These are phyloP conservation scores for Coleophora deauratella DNA, from an alignment of 2,888 invertebrate genomes.

Conservation along the genomic window DNA sequence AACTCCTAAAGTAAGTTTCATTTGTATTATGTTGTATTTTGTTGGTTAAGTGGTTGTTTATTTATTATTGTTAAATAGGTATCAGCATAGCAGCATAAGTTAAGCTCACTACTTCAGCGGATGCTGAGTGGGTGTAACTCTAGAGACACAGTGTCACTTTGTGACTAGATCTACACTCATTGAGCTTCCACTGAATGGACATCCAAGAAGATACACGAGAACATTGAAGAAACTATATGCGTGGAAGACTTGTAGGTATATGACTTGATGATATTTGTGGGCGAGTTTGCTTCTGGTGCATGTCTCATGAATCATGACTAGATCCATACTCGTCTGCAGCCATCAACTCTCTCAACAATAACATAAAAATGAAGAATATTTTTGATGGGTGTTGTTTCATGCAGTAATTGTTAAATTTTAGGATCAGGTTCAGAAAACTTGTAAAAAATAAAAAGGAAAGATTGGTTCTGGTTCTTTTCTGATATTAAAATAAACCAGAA, in stretches of 20 bases:
- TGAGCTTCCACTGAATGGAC: conserved; percentile 67
- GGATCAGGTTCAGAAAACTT: too few species aligned
- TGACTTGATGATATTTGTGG: conserved; percentile 79
- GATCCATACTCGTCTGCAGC: conserved; percentile 93
- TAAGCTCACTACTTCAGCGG: conserved; percentile 1
- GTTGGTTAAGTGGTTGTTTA: background rate
- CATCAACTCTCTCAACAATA: conserved; percentile 60
- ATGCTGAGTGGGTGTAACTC: conserved; percentile 80
- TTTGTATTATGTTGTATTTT: conserved; percentile 11
- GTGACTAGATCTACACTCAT: conserved; percentile 95
- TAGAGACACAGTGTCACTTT: conserved; percentile 76
- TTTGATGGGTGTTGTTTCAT: too few species aligned
- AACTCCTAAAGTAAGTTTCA: conserved; percentile 50
- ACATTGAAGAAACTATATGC: conserved; percentile 2
- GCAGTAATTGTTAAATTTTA: too few species aligned
- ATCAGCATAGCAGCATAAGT: too few species aligned
- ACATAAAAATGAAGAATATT: too few species aligned
- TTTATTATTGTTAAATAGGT: too few species aligned
- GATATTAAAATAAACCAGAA: too few species aligned
- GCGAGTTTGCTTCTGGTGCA: conserved; percentile 88
- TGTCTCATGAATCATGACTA: conserved; percentile 82
- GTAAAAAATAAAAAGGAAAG: too few species aligned
- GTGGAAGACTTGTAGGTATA: background rate
- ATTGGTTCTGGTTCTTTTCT: too few species aligned
- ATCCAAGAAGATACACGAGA: conserved; percentile 4